phyloP scores from a whole-genome alignment of 2,888 invertebrate genomes.

The Xestia c-nigrum region DNA sequence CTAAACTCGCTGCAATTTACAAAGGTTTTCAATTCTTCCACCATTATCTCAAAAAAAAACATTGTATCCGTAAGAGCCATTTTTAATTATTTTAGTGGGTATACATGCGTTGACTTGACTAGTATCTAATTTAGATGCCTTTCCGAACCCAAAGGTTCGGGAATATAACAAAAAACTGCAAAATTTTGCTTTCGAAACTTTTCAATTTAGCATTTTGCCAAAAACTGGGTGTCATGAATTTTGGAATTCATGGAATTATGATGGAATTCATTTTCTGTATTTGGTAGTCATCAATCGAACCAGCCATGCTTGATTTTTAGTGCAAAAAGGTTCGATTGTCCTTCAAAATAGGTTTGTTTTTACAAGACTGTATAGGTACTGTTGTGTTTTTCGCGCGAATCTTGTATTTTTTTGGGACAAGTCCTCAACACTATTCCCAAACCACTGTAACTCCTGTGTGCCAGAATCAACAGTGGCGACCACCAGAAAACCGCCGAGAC shows the following conservation, averaged over 20 bases:
- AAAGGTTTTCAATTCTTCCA: constrained; percentile 78
- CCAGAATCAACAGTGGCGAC: no score
- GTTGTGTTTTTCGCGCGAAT: no score
- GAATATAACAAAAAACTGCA: constrained; percentile 7
- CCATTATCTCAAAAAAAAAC: constrained; percentile 82
- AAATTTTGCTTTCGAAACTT: constrained; percentile 41
- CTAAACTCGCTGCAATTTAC: constrained; percentile 73
- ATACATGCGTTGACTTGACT: constrained; percentile 23
- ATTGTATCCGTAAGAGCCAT: constrained; percentile 84
- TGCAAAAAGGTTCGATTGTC: no score
- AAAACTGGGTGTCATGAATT: constrained; percentile 65
- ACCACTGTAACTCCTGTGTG: no score
- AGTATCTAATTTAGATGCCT: constrained; percentile 7
- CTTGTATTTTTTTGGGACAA: no score
- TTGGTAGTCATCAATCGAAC: constrained; percentile 43
- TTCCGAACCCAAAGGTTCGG: neutral
- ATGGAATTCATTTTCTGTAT: constrained; percentile 44
- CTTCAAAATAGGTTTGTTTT: no score
- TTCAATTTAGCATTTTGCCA: constrained; percentile 67
- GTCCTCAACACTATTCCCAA: no score
- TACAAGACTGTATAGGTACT: no score
- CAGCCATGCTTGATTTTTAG: constrained; percentile 15
- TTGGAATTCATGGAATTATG: constrained; percentile 47
- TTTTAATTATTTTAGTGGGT: constrained; percentile 42
- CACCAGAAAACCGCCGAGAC: no score